phyloP scores from a whole-genome alignment of 2,797 vertebrate genomes.

The Sebastes aleutianus region DNA sequence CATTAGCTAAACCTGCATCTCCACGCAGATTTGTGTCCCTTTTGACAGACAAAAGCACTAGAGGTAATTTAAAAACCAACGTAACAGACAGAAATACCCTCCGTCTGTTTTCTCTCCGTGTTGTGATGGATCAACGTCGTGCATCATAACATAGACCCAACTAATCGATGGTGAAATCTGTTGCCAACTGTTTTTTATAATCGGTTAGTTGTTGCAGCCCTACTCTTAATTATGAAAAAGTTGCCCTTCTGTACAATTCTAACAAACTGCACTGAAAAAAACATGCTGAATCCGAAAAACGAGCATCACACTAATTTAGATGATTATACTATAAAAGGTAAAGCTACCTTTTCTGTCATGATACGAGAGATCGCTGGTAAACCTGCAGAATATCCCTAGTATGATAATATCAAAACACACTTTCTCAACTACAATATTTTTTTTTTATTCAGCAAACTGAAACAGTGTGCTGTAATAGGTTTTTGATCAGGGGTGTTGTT shows the following conservation, averaged over 20 bases:
- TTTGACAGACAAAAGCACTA: too few relatives aligned
- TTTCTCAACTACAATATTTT: not conserved
- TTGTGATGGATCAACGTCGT: too few relatives aligned
- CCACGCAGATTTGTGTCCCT: too few relatives aligned
- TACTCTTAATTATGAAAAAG: not conserved
- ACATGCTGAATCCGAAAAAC: not conserved
- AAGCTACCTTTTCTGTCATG: not conserved
- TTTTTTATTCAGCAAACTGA: not conserved
- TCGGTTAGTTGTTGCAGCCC: too few relatives aligned
- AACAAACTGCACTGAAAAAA: not conserved
- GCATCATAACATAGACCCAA: too few relatives aligned
- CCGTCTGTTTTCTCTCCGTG: too few relatives aligned
- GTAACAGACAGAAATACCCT: accelerated
- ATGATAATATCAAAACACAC: not conserved
- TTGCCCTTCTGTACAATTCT: not conserved
- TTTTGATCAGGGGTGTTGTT: not conserved
- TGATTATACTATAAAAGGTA: not conserved
- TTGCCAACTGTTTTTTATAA: too few relatives aligned
- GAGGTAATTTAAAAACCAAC: too few relatives aligned
- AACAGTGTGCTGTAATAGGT: not conserved
- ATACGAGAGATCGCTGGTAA: not conserved
- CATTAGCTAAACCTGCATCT: too few relatives aligned
- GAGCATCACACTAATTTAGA: not conserved
- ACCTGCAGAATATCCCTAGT: not conserved
- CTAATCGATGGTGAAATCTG: too few relatives aligned